A percentile compares a stretch with the other conserved stretches of the same genome.
These are phyloP conservation scores for Apodemia zela DNA, from an alignment of 2,888 invertebrate genomes.

Conservation along the genomic window DNA sequence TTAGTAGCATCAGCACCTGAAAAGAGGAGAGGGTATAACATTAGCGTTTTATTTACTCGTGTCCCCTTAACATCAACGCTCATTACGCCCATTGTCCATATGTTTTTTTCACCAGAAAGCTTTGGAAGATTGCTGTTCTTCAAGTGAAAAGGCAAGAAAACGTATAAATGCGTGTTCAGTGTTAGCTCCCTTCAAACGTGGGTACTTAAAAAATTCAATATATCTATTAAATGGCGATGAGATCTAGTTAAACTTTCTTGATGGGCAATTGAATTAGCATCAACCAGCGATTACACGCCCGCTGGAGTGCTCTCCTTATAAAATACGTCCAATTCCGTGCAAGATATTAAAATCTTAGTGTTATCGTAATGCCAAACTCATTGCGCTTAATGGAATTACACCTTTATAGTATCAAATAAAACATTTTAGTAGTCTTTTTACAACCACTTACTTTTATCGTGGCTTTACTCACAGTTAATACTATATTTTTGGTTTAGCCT, in stretches of 20 bases:
- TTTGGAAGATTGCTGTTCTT: too few relatives aligned
- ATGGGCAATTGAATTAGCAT: conserved; percentile 73
- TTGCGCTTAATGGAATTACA: conserved; percentile 18
- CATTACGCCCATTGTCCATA: too few relatives aligned
- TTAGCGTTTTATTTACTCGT: too few relatives aligned
- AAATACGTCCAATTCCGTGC: conserved; percentile 48
- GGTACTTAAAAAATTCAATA: conserved; percentile 36
- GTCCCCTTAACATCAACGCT: too few relatives aligned
- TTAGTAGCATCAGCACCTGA: too few relatives aligned
- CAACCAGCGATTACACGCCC: conserved; percentile 54
- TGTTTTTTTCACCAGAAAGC: too few relatives aligned
- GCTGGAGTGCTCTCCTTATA: conserved; percentile 43
- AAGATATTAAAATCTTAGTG: conserved; percentile 39
- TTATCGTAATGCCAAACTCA: conserved; percentile 22
- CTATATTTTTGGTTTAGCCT: too few relatives aligned
- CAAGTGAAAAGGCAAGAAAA: too few relatives aligned
- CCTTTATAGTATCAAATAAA: conserved; percentile 3
- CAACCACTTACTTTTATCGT: background rate
- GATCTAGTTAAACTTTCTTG: conserved; percentile 55
- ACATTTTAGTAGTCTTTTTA: background rate
- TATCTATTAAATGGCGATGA: conserved; percentile 51
- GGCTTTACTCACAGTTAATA: too few relatives aligned
- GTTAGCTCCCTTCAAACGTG: background rate
- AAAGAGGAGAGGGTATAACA: too few relatives aligned
- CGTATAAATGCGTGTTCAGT: too few relatives aligned